phyloP scores from a whole-genome alignment of 1,140 invertebrate genomes.

The Luehdorfia chinensis region DNA sequence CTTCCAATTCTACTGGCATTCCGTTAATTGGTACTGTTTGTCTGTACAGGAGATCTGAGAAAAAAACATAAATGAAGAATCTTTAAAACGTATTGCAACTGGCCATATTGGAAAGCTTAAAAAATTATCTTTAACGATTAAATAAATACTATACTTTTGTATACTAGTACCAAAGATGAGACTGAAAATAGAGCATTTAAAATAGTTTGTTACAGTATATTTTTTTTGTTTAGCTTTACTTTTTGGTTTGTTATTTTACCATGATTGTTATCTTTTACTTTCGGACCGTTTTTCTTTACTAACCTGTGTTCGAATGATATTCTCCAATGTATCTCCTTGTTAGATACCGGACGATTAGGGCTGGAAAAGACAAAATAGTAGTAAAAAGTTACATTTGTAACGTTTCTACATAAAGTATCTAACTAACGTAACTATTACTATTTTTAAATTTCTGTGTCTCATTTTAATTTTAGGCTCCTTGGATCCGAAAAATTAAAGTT shows the following conservation, averaged over 20 bases:
- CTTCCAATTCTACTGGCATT: constrained; percentile 84
- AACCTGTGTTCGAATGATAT: constrained; percentile 89
- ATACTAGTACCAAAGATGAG: background rate
- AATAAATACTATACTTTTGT: constrained; percentile 3
- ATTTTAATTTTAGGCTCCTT: background rate
- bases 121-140: no score
- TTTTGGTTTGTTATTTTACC: no score
- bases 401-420: no score
- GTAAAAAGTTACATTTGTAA: no score
- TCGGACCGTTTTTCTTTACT: no score
- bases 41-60: constrained; percentile 86
- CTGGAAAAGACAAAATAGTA: constrained; percentile 80
- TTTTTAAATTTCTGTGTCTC: background rate
- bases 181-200: no score
- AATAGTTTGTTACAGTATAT: no score
- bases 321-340: constrained; percentile 88
- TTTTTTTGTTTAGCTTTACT: no score
- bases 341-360: constrained; percentile 86
- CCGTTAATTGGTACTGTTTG: constrained; percentile 85
- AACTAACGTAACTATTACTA: background rate
- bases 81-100: no score
- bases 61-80: constrained; percentile 33
- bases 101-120: no score
- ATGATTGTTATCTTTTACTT: no score
- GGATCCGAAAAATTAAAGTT: no score